Evolutionary conservation across 1,140 invertebrate genomes (phyloP).

Genomic region (Panulirus ornatus): DNA sequence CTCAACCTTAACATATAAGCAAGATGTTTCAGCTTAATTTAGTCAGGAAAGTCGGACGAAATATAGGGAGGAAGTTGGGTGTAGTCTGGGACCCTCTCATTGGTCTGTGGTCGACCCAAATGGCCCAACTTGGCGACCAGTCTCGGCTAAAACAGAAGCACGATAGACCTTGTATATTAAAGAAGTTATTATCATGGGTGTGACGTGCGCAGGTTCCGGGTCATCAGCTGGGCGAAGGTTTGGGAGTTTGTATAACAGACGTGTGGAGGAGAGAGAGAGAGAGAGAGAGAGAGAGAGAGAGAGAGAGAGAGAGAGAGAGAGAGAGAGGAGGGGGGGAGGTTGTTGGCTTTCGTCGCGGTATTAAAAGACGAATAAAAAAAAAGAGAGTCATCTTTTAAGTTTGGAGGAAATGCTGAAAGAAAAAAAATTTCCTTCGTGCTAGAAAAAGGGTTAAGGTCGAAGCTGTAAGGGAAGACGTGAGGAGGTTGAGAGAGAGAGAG

Average conservation of each 20-base stretch:
- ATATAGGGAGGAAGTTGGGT: conserved; percentile 44
- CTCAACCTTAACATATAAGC: conserved; percentile 24
- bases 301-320: conserved; percentile 14
- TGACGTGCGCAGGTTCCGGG: too few relatives aligned
- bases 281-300: conserved; percentile 26
- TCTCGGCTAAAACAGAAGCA: not conserved
- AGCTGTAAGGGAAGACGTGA: too few relatives aligned
- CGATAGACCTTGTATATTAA: conserved; percentile 29
- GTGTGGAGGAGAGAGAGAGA: conserved; percentile 25
- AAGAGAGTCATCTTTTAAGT: too few relatives aligned
- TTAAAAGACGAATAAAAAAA: not conserved
- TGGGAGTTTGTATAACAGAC: too few relatives aligned
- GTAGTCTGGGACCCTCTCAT: conserved; percentile 4
- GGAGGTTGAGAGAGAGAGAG: too few relatives aligned
- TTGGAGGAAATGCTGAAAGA: too few relatives aligned
- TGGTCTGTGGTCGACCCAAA: conserved; percentile 30
- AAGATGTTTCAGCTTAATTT: conserved; percentile 24
- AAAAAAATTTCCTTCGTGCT: too few relatives aligned
- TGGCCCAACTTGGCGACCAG: conserved; percentile 3
- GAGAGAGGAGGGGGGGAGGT: not conserved
- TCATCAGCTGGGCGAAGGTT: too few relatives aligned
- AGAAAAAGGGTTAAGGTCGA: too few relatives aligned
- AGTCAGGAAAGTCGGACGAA: conserved; percentile 20
- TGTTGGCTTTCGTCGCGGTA: not conserved
- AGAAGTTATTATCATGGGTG: conserved; percentile 29